Evolutionary conservation across 2,888 invertebrate species (phyloP).

Genomic region (Leptinotarsa rubiginosa): DNA sequence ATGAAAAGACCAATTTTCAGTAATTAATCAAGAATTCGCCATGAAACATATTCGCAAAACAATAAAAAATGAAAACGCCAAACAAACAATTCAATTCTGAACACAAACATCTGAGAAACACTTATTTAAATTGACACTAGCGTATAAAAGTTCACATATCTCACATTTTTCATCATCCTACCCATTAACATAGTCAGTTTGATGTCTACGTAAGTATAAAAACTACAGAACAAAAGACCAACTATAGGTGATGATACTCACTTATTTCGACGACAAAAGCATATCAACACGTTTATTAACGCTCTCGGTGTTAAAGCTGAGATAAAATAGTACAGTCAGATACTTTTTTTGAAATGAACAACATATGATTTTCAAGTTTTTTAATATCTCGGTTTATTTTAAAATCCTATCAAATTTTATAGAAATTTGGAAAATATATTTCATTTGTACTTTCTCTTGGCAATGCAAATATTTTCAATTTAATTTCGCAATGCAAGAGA

Average conservation of each 20-base stretch:
- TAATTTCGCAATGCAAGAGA: no score
- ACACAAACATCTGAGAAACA: conserved; percentile 1
- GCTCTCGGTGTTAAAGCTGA: conserved; percentile 29
- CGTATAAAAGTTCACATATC: conserved; percentile 18
- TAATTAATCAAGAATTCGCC: neutral
- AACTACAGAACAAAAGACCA: conserved; percentile 45
- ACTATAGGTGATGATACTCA: conserved; percentile 48
- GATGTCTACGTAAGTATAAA: conserved; percentile 39
- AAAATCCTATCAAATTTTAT: neutral
- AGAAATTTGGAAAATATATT: no score
- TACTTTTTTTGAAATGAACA: neutral
- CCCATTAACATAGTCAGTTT: conserved; percentile 37
- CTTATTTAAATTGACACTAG: conserved; percentile 9
- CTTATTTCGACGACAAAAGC: conserved; percentile 49
- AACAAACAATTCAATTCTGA: conserved; percentile 3
- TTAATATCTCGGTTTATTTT: neutral
- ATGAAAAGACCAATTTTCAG: neutral
- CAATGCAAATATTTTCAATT: no score
- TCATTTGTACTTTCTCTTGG: no score
- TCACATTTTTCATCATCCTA: neutral
- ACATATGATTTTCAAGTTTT: neutral
- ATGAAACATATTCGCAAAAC: neutral
- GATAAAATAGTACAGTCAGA: conserved; percentile 1
- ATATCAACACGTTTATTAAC: conserved; percentile 44
- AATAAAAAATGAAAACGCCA: neutral